These are phyloP conservation scores for Panagrolaimus sp. DNA, from an alignment of 1,140 invertebrate species.

Conservation along the genomic window DNA sequence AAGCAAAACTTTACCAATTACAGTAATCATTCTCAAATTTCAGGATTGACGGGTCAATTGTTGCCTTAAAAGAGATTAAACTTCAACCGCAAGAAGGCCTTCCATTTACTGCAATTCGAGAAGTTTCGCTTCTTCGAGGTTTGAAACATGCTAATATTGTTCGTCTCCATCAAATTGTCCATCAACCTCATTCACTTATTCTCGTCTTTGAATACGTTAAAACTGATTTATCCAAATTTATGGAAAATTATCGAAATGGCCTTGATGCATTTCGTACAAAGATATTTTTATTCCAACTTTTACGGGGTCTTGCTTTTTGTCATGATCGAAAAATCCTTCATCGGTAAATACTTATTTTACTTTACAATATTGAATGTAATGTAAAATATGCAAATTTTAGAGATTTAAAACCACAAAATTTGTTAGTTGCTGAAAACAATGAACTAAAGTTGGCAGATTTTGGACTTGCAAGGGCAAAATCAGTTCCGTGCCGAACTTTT, in stretches of 20 bases:
- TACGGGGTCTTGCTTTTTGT: constrained; percentile 87
- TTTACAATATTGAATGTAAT: no score
- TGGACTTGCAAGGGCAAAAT: constrained; percentile 85
- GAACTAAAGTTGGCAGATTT: constrained; percentile 92
- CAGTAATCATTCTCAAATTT: no score
- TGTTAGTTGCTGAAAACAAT: constrained; percentile 84
- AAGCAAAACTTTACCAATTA: constrained; percentile 62
- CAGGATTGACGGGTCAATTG: constrained; percentile 83
- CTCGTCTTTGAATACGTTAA: constrained; percentile 68
- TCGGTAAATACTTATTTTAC: constrained; percentile 63
- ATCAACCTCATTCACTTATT: constrained; percentile 87
- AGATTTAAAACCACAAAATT: constrained; percentile 94
- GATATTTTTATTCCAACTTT: constrained; percentile 87
- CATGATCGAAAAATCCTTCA: constrained; percentile 85
- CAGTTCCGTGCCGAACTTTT: constrained; percentile 91
- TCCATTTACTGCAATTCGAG: constrained; percentile 93
- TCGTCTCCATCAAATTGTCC: constrained; percentile 92
- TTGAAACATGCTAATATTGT: constrained; percentile 96
- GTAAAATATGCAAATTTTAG: constrained; percentile 34
- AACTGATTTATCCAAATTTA: constrained; percentile 92
- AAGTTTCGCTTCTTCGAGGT: constrained; percentile 67
- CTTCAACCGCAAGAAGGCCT: constrained; percentile 94
- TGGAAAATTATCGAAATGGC: constrained; percentile 65
- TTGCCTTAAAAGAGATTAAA: constrained; percentile 93
- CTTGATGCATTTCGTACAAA: constrained; percentile 62